Conservation (phyloP, 2,113 vertebrate species). For the Petrocephalus zakoni region DNA sequence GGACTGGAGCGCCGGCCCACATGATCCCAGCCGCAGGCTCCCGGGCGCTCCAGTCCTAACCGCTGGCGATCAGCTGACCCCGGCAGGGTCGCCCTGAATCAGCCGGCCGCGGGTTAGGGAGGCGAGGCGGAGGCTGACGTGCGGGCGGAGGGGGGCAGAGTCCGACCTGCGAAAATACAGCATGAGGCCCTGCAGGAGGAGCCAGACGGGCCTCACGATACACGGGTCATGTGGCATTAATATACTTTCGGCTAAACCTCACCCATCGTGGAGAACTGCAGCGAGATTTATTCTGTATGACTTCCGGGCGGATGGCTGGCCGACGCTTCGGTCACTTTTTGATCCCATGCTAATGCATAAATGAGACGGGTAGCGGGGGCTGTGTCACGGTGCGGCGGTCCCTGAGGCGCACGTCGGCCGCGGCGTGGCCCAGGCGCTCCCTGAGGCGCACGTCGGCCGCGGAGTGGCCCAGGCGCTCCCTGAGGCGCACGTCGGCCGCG, state of each 20-base stretch:
- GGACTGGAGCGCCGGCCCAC: background rate
- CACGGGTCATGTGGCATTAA: background rate
- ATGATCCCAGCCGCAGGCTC: slow-evolving; percentile 39
- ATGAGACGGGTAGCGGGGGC: background rate
- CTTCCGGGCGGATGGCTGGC: background rate
- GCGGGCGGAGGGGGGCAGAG: background rate
- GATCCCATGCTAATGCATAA: background rate
- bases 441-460: too few relatives aligned
- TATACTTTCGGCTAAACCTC: background rate
- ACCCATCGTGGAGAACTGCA: background rate
- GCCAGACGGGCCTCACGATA: background rate
- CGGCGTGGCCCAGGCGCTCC: background rate
- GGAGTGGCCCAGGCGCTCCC: too few relatives aligned
- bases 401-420: background rate
- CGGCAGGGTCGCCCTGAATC: too few relatives aligned
- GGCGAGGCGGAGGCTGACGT: background rate
- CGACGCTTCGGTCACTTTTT: background rate
- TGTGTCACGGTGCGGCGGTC: background rate
- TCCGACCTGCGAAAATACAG: background rate
- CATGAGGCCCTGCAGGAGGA: background rate
- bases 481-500: too few relatives aligned
- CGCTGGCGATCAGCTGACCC: slow-evolving; percentile 29
- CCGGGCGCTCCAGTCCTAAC: slow-evolving; percentile 44
- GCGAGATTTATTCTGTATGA: background rate
- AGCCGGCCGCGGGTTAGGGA: background rate